phyloP scores from a whole-genome alignment of 2,797 vertebrate genomes.

The Acrossocheilus fasciatus region DNA sequence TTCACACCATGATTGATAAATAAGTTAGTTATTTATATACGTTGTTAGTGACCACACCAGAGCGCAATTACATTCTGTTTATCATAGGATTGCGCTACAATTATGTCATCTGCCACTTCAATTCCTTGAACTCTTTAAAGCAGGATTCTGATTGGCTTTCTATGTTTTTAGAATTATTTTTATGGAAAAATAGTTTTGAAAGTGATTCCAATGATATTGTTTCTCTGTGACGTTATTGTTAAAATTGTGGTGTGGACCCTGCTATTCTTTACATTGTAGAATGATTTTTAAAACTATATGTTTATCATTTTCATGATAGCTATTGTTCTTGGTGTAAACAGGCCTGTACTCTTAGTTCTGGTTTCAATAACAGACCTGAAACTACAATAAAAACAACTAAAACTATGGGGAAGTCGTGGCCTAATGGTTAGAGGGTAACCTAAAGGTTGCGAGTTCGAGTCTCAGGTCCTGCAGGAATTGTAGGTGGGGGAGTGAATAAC shows the following conservation, averaged over 20 bases:
- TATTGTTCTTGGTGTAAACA: background rate
- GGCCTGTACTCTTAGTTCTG: background rate
- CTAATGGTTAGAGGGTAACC: too few relatives aligned
- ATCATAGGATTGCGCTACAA: background rate
- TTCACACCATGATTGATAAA: background rate
- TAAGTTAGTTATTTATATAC: background rate
- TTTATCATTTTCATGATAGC: background rate
- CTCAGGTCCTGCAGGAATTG: too few relatives aligned
- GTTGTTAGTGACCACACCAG: background rate
- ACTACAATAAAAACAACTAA: slow-evolving; percentile 19
- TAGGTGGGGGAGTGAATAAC: too few relatives aligned
- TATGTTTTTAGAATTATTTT: background rate
- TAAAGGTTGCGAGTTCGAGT: too few relatives aligned
- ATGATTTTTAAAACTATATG: background rate
- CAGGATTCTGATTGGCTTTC: background rate
- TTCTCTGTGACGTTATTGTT: background rate
- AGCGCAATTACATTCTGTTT: background rate
- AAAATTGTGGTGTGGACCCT: background rate
- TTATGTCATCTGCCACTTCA: background rate
- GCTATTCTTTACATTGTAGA: background rate
- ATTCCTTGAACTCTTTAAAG: background rate
- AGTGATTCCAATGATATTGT: background rate
- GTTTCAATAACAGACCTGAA: slow-evolving; percentile 23
- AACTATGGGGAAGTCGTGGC: too few relatives aligned
- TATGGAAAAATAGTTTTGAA: background rate